These are phyloP conservation scores for Erinaceus europaeus DNA, from an alignment of 2,113 vertebrate species.

Conservation along the genomic window DNA sequence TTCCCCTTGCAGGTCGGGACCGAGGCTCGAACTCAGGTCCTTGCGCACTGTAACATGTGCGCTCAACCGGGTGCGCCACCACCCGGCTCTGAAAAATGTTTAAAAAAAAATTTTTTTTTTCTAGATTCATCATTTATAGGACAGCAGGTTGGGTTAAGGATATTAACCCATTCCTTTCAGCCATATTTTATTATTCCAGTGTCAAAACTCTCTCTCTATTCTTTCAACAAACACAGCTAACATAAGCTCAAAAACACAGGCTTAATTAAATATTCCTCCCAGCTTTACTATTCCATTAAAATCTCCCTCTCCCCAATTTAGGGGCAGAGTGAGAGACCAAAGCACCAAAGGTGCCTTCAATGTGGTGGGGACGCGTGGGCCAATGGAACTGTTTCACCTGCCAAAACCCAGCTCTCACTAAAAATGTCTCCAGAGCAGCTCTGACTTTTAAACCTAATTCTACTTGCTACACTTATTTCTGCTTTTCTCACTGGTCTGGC, in stretches of 20 bases:
- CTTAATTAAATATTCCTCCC: not conserved
- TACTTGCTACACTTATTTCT: not conserved
- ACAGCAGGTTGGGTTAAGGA: not conserved
- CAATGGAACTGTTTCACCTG: too few species aligned
- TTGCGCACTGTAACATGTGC: too few species aligned
- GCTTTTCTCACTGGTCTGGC: not conserved
- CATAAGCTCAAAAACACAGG: not conserved
- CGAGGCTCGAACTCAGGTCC: too few species aligned
- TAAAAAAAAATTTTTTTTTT: not conserved
- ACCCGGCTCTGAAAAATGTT: too few species aligned
- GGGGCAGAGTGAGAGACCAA: too few species aligned
- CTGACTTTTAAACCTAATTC: conserved; percentile 1
- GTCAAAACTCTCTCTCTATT: not conserved
- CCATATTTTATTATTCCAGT: not conserved
- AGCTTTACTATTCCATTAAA: not conserved
- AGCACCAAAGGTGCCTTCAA: too few species aligned
- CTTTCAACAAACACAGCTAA: conserved; percentile 1
- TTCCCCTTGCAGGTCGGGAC: too few species aligned
- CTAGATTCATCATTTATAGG: not conserved
- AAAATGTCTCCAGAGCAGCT: conserved; percentile 8
- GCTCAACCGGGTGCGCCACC: too few species aligned
- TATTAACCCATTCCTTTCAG: not conserved
- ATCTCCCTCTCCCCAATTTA: not conserved
- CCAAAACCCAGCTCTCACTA: too few species aligned
- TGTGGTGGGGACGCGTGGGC: too few species aligned